Evolutionary conservation across 2,113 vertebrate species (phyloP).

Genomic region (Astur gentilis): DNA sequence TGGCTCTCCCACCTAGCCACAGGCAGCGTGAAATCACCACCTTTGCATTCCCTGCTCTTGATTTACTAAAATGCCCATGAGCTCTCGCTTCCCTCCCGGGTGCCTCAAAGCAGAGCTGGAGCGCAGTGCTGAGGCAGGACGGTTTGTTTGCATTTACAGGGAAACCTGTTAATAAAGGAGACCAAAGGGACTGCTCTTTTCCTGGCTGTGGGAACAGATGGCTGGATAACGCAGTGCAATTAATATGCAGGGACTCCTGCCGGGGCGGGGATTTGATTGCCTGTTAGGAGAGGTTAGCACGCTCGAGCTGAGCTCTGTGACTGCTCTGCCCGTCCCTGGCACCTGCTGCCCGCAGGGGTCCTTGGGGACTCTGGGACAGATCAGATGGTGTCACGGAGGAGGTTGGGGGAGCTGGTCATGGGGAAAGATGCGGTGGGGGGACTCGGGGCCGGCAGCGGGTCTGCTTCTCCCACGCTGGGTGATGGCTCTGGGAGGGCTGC

Average conservation of each 20-base stretch:
- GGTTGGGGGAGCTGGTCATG: not conserved
- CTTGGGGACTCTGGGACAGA: not conserved
- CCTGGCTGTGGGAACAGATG: conserved; percentile 30
- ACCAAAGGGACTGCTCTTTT: conserved; percentile 48
- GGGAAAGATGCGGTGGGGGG: not conserved
- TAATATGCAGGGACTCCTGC: conserved; percentile 35
- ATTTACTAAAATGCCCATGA: not conserved
- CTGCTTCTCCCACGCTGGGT: accelerated
- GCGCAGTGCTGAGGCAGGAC: not conserved
- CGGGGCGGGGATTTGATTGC: not conserved
- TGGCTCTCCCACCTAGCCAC: not conserved
- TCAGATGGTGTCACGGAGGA: not conserved
- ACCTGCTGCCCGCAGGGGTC: not conserved
- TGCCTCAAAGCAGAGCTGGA: not conserved
- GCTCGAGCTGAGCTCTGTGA: not conserved
- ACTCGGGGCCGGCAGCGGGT: too few species aligned
- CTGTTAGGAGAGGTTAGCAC: not conserved
- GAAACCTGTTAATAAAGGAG: conserved; percentile 51
- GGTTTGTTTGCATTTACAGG: conserved; percentile 46
- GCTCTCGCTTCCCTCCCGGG: not conserved
- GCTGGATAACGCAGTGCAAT: not conserved
- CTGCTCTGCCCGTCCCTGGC: not conserved
- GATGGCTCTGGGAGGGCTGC: not conserved
- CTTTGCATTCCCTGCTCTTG: not conserved
- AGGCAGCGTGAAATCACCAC: not conserved